These are phyloP conservation scores for Mythimna ferrago DNA, from an alignment of 2,888 invertebrate species.

Conservation along the genomic window DNA sequence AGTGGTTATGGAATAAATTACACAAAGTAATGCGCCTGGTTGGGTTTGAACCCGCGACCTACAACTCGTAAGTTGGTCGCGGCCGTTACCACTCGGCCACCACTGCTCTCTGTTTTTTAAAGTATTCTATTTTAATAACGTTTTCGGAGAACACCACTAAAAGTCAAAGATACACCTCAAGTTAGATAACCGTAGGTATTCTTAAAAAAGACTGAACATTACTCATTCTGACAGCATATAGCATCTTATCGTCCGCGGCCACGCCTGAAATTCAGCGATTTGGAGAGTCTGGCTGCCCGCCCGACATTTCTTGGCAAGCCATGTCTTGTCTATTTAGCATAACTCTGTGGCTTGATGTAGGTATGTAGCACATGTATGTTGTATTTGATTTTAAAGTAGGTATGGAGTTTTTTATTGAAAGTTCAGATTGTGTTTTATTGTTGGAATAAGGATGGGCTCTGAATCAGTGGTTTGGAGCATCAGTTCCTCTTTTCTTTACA, in stretches of 20 bases:
- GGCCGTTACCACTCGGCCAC: no score
- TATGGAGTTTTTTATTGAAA: neutral
- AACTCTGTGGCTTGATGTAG: constrained; percentile 5
- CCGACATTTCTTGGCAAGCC: constrained; percentile 61
- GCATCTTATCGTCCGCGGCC: constrained; percentile 30
- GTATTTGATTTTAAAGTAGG: constrained; percentile 24
- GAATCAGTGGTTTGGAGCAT: no score
- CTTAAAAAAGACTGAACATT: constrained; percentile 20
- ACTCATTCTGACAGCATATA: constrained; percentile 33
- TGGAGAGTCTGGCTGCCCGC: constrained; percentile 54
- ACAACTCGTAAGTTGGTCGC: no score
- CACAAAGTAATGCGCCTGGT: no score
- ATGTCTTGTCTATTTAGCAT: constrained; percentile 34
- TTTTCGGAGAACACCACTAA: neutral
- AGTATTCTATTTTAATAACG: neutral
- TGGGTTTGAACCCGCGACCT: no score
- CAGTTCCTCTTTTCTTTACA: no score
- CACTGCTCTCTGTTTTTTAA: no score
- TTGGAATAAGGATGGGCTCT: no score
- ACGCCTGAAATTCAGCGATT: constrained; percentile 34
- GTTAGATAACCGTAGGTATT: neutral
- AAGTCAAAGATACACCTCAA: neutral
- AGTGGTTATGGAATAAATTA: no score
- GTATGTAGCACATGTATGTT: constrained; percentile 1
- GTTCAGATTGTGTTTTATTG: no score